Evolutionary conservation across 1,140 invertebrate species (phyloP), one percentile per base, ranked within the genome.

Genomic region (Odontomachus brunneus): DNA sequence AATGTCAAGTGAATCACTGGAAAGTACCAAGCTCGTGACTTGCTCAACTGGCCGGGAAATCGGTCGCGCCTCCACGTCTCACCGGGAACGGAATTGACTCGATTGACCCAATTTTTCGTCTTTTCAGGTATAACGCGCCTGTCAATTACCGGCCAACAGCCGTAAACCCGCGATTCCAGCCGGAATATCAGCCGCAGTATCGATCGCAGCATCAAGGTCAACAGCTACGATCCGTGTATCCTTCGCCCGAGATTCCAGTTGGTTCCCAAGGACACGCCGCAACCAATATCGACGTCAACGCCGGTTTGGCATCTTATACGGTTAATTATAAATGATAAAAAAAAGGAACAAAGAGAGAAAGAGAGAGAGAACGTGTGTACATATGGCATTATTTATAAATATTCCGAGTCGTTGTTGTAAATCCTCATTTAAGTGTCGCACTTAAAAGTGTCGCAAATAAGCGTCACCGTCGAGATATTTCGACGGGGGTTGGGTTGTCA

Each of bases 211-310:
- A 94, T 80, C 92, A 94, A 80, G 93, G 91, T 59, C 95, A 94
- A 78, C 87, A 93, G 24, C 74, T 67, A 92, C 86, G 19, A 19
- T 22, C 87, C 4, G 57, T 29, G n/a, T 88, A 86, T 49, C 72
- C 83, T 15, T 71, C 85, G 53, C 38, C 82, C 12, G 62, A 84
- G 7, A 65, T 81, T 33, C 88, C 85, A 49, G 62, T 75, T 26
- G 78, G 92, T 15, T 95, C 95, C 89, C 88, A 92, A 75, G 95
- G 95, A 11, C 96, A 96, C 86, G 95, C 96, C 9, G 95, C 95
- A 0, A 94, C 95, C 60, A 96, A 96, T 86, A 94, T 96, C 63
- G 96, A 96, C 86, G 94, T 96, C n/a, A 95, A 93, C 88, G 95
- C 95, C 62, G 89, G 74, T 38, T 29, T 90, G 14, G 96, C 96